Evolutionary conservation across 2,113 vertebrate species (phyloP).

Genomic region (Chaetodon trifascialis): DNA sequence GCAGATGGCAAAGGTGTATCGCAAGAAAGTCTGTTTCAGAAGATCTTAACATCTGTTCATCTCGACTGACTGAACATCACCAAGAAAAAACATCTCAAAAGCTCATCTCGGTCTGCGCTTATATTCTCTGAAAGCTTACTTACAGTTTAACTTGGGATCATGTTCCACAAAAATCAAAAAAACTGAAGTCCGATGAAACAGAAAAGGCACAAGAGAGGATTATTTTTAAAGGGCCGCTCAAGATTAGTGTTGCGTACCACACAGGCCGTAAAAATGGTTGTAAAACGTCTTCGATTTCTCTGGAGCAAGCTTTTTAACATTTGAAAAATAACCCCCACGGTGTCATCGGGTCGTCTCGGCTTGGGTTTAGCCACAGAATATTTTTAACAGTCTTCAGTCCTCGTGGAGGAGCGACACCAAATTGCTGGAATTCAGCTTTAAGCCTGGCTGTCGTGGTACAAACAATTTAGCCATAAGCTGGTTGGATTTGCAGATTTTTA

Average conservation of each 20-base stretch:
- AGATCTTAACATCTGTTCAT: constrained; percentile 42
- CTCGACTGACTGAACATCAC: not conserved
- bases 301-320: not conserved
- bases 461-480: not conserved
- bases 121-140: not conserved
- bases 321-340: not conserved
- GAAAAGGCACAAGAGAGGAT: not conserved
- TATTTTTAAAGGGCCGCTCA: not conserved
- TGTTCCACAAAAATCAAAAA: not conserved
- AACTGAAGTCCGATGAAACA: not conserved
- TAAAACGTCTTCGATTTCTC: constrained; percentile 9
- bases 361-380: not conserved
- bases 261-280: not conserved
- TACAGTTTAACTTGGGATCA: not conserved
- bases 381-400: not conserved
- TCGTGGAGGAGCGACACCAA: not conserved
- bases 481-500: not conserved
- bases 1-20: constrained; percentile 25
- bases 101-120: too few species aligned
- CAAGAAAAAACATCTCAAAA: not conserved
- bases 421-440: not conserved
- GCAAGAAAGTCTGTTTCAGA: not conserved
- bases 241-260: not conserved
- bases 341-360: not conserved
- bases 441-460: not conserved